Evolutionary conservation across 1,140 invertebrate species (phyloP).

Genomic region (Aphelinus atriplicis): DNA sequence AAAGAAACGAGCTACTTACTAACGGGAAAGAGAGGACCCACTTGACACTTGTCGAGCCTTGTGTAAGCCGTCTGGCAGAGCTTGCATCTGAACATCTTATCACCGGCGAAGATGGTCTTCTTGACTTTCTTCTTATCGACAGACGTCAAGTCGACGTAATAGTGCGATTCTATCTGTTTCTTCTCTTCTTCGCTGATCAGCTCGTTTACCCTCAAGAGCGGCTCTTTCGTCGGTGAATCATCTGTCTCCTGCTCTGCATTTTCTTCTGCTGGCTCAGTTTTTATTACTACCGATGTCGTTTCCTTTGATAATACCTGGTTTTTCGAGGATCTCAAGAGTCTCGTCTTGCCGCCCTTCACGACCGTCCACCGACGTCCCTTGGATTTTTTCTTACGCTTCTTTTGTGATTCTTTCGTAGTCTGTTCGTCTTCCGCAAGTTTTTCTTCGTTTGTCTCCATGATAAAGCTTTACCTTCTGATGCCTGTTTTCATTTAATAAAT

Average conservation of each 20-base stretch:
- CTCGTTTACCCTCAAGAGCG: conserved; percentile 32
- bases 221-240: background rate
- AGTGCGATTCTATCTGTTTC: conserved; percentile 48
- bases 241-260: too few relatives aligned
- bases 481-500: conserved; percentile 33
- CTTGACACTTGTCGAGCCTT: conserved; percentile 52
- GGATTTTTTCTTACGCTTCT: background rate
- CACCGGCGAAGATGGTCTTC: conserved; percentile 39
- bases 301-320: too few relatives aligned
- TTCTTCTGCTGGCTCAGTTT: too few relatives aligned
- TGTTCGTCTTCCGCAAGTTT: background rate
- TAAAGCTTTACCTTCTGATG: background rate
- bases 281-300: too few relatives aligned
- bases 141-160: conserved; percentile 45
- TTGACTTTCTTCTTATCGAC: conserved; percentile 44
- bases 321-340: too few relatives aligned
- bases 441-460: background rate
- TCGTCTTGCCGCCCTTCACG: background rate
- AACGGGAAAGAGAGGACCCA: conserved; percentile 8
- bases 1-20: background rate
- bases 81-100: conserved; percentile 46
- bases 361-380: background rate
- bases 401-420: background rate
- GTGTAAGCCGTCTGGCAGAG: conserved; percentile 47
- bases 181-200: conserved; percentile 55